Evolutionary conservation across 2,113 vertebrate genomes (phyloP).

Genomic region (Nesoenas mayeri): DNA sequence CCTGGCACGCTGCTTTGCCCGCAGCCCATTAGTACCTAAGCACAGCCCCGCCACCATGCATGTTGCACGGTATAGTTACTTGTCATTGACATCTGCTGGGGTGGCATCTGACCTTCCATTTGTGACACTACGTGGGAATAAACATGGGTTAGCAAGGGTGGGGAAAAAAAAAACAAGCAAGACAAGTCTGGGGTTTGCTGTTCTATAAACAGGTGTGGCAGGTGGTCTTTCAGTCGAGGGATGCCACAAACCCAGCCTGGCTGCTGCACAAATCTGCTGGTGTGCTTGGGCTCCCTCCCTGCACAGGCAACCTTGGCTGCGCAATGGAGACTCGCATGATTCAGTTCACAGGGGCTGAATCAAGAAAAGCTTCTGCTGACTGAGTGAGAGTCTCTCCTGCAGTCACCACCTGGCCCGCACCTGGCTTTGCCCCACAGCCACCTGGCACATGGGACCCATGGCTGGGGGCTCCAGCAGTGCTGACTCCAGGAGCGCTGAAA

Average conservation of each 20-base stretch:
- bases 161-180: not conserved
- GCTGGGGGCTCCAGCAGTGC: not conserved
- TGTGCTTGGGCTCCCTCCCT: not conserved
- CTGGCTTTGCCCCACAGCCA: not conserved
- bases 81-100: slow-evolving; percentile 86
- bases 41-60: slow-evolving; percentile 89
- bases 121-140: slow-evolving; percentile 82
- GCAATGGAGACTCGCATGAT: not conserved
- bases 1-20: not conserved
- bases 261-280: not conserved
- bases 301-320: not conserved
- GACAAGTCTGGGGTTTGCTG: not conserved
- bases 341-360: not conserved
- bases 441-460: not conserved
- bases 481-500: not conserved
- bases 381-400: rapidly evolving
- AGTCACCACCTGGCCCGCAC: not conserved
- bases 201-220: rapidly evolving
- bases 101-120: slow-evolving; percentile 80
- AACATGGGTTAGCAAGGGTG: slow-evolving; percentile 72
- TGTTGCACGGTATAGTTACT: slow-evolving; percentile 85
- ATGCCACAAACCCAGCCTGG: rapidly evolving
- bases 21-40: slow-evolving; percentile 70
- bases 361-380: not conserved
- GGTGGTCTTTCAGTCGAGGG: not conserved